Percentiles rank a stretch among this genome's conserved stretches.
These are phyloP conservation scores for Melitaea cinxia DNA, from an alignment of 1,140 invertebrate genomes.

Conservation along the genomic window DNA sequence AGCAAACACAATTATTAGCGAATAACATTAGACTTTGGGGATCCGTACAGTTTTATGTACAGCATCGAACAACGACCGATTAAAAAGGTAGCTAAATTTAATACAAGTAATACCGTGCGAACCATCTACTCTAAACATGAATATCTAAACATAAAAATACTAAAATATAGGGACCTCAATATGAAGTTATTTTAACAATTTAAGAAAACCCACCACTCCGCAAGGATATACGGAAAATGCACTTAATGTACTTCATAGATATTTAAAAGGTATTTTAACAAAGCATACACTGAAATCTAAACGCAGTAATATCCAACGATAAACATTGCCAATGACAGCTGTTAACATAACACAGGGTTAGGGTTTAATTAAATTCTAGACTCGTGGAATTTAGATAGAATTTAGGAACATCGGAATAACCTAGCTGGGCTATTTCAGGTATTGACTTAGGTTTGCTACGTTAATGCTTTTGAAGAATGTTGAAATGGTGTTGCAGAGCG, in stretches of 20 bases:
- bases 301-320: neutral
- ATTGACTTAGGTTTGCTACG: neutral
- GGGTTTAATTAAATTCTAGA: constrained; percentile 29
- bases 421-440: constrained; percentile 9
- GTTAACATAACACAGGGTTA: constrained; percentile 14
- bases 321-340: constrained; percentile 12
- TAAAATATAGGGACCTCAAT: too few species aligned
- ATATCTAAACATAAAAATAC: too few species aligned
- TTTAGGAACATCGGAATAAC: constrained; percentile 1
- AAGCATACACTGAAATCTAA: neutral
- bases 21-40: too few species aligned
- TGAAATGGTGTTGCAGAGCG: neutral
- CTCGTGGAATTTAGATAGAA: constrained; percentile 16
- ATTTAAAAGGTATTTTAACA: neutral
- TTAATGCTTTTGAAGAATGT: neutral
- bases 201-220: too few species aligned
- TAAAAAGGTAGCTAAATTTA: too few species aligned
- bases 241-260: neutral
- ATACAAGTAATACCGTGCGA: too few species aligned
- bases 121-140: too few species aligned
- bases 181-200: too few species aligned
- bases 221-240: neutral
- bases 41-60: too few species aligned
- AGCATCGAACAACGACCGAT: too few species aligned
- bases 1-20: too few species aligned